Conservation (phyloP, 2,113 vertebrate species). For the Chlamydotis undulata region DNA sequence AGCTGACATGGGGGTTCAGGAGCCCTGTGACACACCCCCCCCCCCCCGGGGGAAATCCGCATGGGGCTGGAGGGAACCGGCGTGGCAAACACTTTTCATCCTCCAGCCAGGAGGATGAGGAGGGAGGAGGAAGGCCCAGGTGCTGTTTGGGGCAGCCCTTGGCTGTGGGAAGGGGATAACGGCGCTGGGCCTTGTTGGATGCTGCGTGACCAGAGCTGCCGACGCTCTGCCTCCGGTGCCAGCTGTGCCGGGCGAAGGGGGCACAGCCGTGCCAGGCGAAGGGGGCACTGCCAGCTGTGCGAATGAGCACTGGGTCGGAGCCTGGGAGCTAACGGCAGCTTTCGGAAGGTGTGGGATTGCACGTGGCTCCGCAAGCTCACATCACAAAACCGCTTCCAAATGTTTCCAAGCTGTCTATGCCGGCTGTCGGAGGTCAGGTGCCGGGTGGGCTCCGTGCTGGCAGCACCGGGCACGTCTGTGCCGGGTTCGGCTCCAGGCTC, state of each 20-base stretch:
- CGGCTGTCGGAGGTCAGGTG: fast-evolving
- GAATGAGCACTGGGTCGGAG: too few relatives aligned
- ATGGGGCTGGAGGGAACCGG: not conserved
- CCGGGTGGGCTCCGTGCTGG: fast-evolving
- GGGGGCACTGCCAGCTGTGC: not conserved
- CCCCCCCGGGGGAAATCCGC: not conserved
- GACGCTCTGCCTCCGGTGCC: not conserved
- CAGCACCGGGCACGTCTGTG: fast-evolving
- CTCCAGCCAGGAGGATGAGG: not conserved
- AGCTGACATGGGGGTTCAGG: not conserved
- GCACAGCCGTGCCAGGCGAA: not conserved
- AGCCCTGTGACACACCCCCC: not conserved
- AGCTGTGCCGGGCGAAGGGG: not conserved
- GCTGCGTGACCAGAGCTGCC: not conserved
- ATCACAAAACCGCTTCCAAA: not conserved
- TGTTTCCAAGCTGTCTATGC: not conserved
- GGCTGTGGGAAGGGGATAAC: not conserved
- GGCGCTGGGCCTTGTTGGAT: fast-evolving
- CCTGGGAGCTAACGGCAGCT: fast-evolving
- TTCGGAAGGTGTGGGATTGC: not conserved
- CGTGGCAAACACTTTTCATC: not conserved
- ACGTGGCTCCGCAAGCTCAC: fast-evolving
- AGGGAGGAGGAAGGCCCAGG: not conserved
- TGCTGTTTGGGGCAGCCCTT: not conserved
- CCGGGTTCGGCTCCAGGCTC: not conserved